These are phyloP conservation scores for Mesembrinibis cayennensis DNA, from an alignment of 2,113 vertebrate species.

Conservation along the genomic window DNA sequence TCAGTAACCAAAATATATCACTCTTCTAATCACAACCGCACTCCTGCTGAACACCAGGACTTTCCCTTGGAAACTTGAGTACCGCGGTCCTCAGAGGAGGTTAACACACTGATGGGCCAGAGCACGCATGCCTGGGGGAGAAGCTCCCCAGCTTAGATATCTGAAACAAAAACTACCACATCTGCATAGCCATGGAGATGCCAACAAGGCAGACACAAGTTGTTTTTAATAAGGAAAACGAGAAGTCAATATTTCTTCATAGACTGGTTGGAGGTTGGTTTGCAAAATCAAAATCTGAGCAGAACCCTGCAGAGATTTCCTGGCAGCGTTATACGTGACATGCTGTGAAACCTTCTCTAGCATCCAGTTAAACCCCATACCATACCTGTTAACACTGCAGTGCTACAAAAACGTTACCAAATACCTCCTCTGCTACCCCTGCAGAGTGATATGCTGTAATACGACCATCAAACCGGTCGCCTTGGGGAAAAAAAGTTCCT, in stretches of 20 bases:
- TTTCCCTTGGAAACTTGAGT: neutral
- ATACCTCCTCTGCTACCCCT: neutral
- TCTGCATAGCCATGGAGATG: neutral
- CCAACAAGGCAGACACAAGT: neutral
- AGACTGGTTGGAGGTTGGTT: neutral
- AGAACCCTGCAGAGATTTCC: neutral
- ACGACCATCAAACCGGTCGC: neutral
- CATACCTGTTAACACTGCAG: neutral
- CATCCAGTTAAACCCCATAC: neutral
- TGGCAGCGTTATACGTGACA: neutral
- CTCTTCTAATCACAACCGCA: neutral
- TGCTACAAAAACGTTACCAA: neutral
- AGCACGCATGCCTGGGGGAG: neutral
- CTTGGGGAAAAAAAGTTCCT: neutral
- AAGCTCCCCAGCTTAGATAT: neutral
- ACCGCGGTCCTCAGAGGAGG: neutral
- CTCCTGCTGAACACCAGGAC: neutral
- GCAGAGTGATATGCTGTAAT: neutral
- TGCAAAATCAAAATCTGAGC: neutral
- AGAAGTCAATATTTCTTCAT: neutral
- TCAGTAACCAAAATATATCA: conserved; percentile 11
- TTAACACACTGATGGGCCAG: neutral
- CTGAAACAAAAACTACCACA: neutral
- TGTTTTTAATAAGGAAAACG: neutral
- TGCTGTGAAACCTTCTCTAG: neutral